Conservation (phyloP, 1,140 invertebrate species). For the Pseudomyrmex flavicornis region DNA sequence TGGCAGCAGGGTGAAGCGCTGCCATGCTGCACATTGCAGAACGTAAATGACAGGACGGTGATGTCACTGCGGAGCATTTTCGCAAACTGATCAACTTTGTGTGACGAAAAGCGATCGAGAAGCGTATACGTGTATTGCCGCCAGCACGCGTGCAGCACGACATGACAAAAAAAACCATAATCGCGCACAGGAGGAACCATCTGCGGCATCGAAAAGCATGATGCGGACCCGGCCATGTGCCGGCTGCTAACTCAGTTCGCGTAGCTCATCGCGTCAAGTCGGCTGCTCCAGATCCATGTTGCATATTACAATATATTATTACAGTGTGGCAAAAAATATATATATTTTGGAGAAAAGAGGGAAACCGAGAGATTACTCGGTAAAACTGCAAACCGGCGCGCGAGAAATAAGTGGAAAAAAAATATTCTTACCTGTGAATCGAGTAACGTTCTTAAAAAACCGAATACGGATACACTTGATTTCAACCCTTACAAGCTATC, state of each 20-base stretch:
- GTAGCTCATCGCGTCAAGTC: slow-evolving; percentile 46
- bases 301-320: slow-evolving; percentile 21
- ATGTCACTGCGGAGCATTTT: not conserved
- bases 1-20: not conserved
- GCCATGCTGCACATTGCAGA: not conserved
- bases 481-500: too few relatives aligned
- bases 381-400: too few relatives aligned
- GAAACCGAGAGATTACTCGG: not conserved
- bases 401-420: too few relatives aligned
- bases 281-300: slow-evolving; percentile 46
- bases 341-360: not conserved
- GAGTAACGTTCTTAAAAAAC: slow-evolving; percentile 2
- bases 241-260: slow-evolving; percentile 69
- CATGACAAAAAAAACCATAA: slow-evolving; percentile 77
- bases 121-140: slow-evolving; percentile 68
- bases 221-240: slow-evolving; percentile 75
- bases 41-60: slow-evolving; percentile 12
- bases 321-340: not conserved
- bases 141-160: slow-evolving; percentile 69
- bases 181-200: slow-evolving; percentile 79
- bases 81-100: slow-evolving; percentile 62
- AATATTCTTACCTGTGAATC: too few relatives aligned
- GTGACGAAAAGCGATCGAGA: slow-evolving; percentile 68
- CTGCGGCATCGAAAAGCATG: slow-evolving; percentile 77
- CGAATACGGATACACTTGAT: not conserved